Evolutionary conservation across 1,140 invertebrate species (phyloP).

Genomic region (Dreissena polymorpha): DNA sequence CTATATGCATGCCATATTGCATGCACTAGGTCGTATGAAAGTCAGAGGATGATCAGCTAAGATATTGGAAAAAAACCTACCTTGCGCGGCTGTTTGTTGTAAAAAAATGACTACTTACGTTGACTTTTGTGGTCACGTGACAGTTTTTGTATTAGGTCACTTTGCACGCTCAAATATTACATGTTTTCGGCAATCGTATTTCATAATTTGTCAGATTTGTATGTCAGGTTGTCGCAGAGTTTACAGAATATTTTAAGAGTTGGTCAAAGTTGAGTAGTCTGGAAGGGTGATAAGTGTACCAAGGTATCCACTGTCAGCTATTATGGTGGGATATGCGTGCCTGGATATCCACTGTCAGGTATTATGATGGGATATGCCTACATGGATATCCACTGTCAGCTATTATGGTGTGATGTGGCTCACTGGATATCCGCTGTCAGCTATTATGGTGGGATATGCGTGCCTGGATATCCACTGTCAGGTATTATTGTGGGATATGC

Average conservation of each 20-base stretch:
- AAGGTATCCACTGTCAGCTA: conserved; percentile 25
- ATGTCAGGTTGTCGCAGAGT: not conserved
- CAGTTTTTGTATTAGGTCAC: too few relatives aligned
- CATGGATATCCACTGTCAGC: conserved; percentile 30
- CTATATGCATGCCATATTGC: too few relatives aligned
- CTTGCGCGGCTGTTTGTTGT: too few relatives aligned
- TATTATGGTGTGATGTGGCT: conserved; percentile 25
- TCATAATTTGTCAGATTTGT: not conserved
- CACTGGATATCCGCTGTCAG: conserved; percentile 29
- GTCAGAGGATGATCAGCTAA: too few relatives aligned
- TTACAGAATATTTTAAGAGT: too few relatives aligned
- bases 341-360: conserved; percentile 33
- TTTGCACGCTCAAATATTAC: too few relatives aligned
- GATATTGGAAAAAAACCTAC: too few relatives aligned
- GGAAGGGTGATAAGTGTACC: not conserved
- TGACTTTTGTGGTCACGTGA: too few relatives aligned
- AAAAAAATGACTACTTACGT: too few relatives aligned
- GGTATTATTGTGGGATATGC: not conserved
- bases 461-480: conserved; percentile 32
- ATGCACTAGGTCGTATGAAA: too few relatives aligned
- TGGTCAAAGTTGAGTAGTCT: too few relatives aligned
- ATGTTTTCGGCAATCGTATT: not conserved
- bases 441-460: not conserved
- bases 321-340: conserved; percentile 3
- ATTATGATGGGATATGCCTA: not conserved